Conservation (phyloP, 2,113 vertebrate species). For the Dipodomys stephensi region DNA sequence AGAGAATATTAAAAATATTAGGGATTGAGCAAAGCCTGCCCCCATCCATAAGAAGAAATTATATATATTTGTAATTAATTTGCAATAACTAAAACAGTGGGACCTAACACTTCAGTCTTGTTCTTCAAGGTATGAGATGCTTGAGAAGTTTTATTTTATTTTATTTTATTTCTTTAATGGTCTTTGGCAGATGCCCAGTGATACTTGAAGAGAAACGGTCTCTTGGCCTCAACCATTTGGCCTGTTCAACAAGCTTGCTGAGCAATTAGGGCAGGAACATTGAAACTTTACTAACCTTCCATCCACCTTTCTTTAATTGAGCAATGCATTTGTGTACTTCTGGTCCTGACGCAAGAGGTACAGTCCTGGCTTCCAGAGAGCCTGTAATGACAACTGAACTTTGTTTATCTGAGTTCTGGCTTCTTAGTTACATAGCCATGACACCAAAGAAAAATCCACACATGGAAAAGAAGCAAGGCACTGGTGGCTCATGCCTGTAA, state of each 20-base stretch:
- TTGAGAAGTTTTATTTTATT: conserved; percentile 33
- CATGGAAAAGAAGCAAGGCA: too few species aligned
- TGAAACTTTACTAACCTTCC: conserved; percentile 67
- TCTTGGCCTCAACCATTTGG: conserved; percentile 38
- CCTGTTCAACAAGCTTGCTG: conserved; percentile 77
- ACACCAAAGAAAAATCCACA: neutral
- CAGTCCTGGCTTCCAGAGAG: conserved; percentile 43
- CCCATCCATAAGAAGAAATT: conserved; percentile 15
- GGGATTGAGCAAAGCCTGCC: neutral
- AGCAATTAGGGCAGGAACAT: conserved; percentile 69
- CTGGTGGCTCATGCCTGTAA: too few species aligned
- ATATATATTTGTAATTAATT: conserved; percentile 1
- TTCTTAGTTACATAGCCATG: neutral
- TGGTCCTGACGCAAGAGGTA: conserved; percentile 63
- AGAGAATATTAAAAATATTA: conserved; percentile 74
- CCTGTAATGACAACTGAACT: conserved; percentile 1
- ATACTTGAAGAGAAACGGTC: neutral
- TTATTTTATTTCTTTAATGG: conserved; percentile 5
- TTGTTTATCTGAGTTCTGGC: neutral
- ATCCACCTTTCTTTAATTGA: conserved; percentile 69
- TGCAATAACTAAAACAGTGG: neutral
- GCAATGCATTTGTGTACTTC: conserved; percentile 68
- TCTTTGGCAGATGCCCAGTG: conserved; percentile 34
- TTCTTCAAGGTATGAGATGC: neutral
- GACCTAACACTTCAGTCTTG: neutral